Conservation (phyloP, 2,797 vertebrate species). For the Enteromius argenteus region DNA sequence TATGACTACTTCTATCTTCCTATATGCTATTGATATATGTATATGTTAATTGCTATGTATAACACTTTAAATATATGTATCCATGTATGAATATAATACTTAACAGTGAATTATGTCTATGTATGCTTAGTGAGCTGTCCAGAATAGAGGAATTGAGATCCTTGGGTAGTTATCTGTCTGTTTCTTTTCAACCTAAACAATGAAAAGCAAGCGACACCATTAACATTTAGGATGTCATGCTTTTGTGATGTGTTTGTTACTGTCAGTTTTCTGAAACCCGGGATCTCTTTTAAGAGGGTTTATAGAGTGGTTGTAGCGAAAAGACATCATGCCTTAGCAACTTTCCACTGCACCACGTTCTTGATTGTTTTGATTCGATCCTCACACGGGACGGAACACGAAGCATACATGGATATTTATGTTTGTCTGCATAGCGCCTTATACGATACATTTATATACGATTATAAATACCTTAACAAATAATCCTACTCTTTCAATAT, state of each 20-base stretch:
- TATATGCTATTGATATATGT: constrained; percentile 87
- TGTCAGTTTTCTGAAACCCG: not conserved
- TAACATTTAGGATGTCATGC: not conserved
- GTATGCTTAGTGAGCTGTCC: constrained; percentile 72
- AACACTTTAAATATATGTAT: constrained; percentile 85
- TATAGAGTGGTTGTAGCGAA: not conserved
- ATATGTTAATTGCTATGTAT: constrained; percentile 85
- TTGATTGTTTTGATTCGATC: not conserved
- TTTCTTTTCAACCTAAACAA: not conserved
- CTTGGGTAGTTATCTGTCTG: not conserved
- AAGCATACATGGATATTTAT: constrained; percentile 76
- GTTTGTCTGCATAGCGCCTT: constrained; percentile 82
- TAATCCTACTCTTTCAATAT: constrained; percentile 77
- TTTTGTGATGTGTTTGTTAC: not conserved
- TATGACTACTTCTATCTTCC: constrained; percentile 81
- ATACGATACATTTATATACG: constrained; percentile 80
- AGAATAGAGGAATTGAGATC: constrained; percentile 56
- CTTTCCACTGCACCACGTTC: not conserved
- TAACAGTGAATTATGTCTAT: constrained; percentile 78
- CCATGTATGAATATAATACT: constrained; percentile 84
- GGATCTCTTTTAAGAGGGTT: not conserved
- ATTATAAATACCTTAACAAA: constrained; percentile 82
- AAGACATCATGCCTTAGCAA: constrained; percentile 8
- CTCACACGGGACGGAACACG: constrained; percentile 58
- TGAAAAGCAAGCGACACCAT: not conserved